Evolutionary conservation across 2,888 invertebrate species (phyloP).

Genomic region (Oxycera nigricornis): DNA sequence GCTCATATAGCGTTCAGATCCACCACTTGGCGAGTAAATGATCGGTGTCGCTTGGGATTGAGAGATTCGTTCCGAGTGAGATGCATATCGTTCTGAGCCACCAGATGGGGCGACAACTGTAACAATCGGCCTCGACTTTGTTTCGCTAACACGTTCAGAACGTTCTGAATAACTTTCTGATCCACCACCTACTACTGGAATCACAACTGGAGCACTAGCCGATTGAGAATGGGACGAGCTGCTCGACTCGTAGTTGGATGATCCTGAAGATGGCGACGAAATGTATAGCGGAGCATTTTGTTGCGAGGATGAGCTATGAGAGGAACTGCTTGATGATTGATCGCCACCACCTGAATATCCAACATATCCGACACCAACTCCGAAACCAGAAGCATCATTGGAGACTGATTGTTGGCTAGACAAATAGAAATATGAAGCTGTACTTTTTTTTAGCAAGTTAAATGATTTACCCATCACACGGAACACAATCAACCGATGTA

Average conservation of each 20-base stretch:
- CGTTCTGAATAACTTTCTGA: conserved; percentile 47
- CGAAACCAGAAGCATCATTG: conserved; percentile 27
- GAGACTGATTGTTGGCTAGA: conserved; percentile 14
- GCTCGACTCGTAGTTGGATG: conserved; percentile 4
- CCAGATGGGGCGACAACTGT: conserved; percentile 28
- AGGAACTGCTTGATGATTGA: conserved; percentile 28
- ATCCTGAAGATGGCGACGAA: conserved; percentile 6
- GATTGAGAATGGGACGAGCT: conserved; percentile 3
- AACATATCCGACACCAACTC: conserved; percentile 46
- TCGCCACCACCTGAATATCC: conserved; percentile 41
- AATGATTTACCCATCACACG: conserved; percentile 39
- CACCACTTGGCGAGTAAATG: conserved; percentile 41
- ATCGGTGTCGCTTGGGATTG: conserved; percentile 50
- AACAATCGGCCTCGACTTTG: conserved; percentile 33
- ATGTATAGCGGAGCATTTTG: conserved; percentile 22
- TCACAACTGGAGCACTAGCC: conserved; percentile 49
- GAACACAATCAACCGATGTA: conserved; percentile 29
- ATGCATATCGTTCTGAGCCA: conserved; percentile 25
- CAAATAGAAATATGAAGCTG: too few relatives aligned
- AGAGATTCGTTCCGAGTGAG: conserved; percentile 53
- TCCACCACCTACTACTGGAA: conserved; percentile 46
- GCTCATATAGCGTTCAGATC: conserved; percentile 44
- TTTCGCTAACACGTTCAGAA: conserved; percentile 46
- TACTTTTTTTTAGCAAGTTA: too few relatives aligned
- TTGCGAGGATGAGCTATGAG: conserved; percentile 28